Conservation (phyloP, 53 echinoderm and acorn worm species). For the Hippasteria phrygiana region DNA sequence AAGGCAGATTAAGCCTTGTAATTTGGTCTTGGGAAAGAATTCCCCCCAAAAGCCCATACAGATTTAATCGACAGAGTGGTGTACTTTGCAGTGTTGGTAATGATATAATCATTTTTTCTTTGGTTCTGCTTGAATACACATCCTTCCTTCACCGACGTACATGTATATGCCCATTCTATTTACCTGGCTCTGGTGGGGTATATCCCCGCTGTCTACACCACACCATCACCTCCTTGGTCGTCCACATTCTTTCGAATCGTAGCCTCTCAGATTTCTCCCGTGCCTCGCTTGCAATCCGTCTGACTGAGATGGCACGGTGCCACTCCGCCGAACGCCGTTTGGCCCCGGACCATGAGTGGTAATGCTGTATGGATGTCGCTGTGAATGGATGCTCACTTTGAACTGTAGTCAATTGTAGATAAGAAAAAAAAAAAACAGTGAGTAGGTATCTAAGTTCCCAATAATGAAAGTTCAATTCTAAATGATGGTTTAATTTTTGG, state of each 20-base stretch:
- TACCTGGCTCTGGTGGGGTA: constrained; percentile 86
- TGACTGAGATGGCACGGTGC: constrained; percentile 90
- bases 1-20: too few species aligned
- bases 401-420: constrained; percentile 49
- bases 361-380: constrained; percentile 84
- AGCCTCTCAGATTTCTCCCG: constrained; percentile 67
- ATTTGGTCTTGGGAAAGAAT: too few species aligned
- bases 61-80: too few species aligned
- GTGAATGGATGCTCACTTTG: constrained; percentile 87
- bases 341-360: constrained; percentile 85
- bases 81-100: too few species aligned
- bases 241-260: constrained; percentile 76
- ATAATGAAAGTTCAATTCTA: too few species aligned
- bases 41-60: too few species aligned
- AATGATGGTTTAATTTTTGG: too few species aligned
- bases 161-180: not conserved
- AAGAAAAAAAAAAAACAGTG: not conserved
- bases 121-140: not conserved
- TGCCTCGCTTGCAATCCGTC: constrained; percentile 63
- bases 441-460: too few species aligned
- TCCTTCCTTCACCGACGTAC: not conserved
- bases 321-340: constrained; percentile 93
- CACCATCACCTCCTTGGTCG: constrained; percentile 81
- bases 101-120: too few species aligned
- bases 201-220: constrained; percentile 93